Base-by-base conservation (phyloP, 2,113 vertebrate genomes). In the Ptyas mucosa region DNA sequence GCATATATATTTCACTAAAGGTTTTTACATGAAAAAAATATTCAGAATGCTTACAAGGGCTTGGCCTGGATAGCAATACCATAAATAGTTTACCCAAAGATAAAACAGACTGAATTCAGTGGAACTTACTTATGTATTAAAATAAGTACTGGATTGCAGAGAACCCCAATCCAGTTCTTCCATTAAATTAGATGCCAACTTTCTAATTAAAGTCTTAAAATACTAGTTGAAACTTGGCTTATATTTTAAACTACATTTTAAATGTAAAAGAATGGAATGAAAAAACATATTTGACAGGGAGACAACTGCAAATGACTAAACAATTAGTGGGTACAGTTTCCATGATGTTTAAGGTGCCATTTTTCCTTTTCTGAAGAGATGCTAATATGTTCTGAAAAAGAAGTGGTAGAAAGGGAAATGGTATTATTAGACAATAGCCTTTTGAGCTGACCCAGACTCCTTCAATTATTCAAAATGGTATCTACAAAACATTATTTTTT, bases 241-340 rank as follows among this genome's bases (percentile, higher is more conserved):
- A 91, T 8, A 26, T 85, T n/a, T 85, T 3, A 95, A 96, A 90
- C 61, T 51, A 29, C 85, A 61, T 61, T 61, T 26, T 61, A 29
- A 61, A 61, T 93, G 87, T 34, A n/a, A 90, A 91, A 7, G n/a
- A 1, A 6, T 90, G 91, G 18, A 61, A 26, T 54, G 49, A 61
- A 75, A 75, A 75, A 91, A 43, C 0, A 69, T 1, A 18, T 10
- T 23, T 20, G 1, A 90, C 88, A 93, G 23, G 1, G 6, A 69
- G 53, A 1, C 64, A 6, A n/a, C 0, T 46, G 5, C 20, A 0
- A 0, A 15, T 5, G 0, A 86, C 43, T 39, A 39, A 93, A 87
- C 57, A 55, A 5, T 75, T 91, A 26, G 18, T 29, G 34, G 85
- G 39, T 69, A n/a, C 51, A 8, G n/a, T 39, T 34, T 54, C 2